Evolutionary conservation across 2,888 invertebrate genomes (phyloP), one percentile per base, ranked within the genome.

Genomic region (Chrysomela aeneicollis): DNA sequence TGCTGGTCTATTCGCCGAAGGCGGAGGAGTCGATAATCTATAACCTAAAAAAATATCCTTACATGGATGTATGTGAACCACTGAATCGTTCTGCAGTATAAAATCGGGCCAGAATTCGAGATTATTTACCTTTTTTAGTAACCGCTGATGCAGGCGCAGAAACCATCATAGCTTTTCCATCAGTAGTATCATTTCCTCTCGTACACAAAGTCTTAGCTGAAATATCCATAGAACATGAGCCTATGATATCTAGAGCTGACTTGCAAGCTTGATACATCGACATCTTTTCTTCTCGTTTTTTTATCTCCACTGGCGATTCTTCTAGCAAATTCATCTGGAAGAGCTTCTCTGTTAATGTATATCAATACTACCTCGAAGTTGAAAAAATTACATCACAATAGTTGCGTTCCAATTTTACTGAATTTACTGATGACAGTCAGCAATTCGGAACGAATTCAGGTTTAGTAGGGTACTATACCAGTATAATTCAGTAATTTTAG

Each of bases 201-300:
- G 3, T 42, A 10, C 35, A 10, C 12, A 15, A 15, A 42, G n/a
- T 15, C 1, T 42, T 55, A 8, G 57, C 57, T 17, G 61, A 51
- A 10, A 60, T 66, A 21, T 65, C 68, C 92, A 96, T 95, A 58
- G 96, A 94, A 50, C 99, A 98, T 83, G 99, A 98, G 59, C 97
- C 95, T 81, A 99, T 99, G 77, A 99, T 99, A 78, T 89, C 89
- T 73, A 99, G 86, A 37, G 98, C 95, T 83, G 99, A 98, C 85
- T 98, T 98, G 84, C 98, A 98, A 35, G 98, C 98, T 83, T 98
- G 98, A 85, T 99, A 99, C 98, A 99, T 98, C 73, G 97, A 90
- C 76, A 99, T 85, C 92, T 98, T 94, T 85, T 99, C 98, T 84
- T 99, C 98, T 68, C 99, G 90, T 82, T 95, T 94, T 75, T 92